Base-by-base conservation (phyloP, 2,888 invertebrate species). In the Tenthredo scrophulariae region DNA sequence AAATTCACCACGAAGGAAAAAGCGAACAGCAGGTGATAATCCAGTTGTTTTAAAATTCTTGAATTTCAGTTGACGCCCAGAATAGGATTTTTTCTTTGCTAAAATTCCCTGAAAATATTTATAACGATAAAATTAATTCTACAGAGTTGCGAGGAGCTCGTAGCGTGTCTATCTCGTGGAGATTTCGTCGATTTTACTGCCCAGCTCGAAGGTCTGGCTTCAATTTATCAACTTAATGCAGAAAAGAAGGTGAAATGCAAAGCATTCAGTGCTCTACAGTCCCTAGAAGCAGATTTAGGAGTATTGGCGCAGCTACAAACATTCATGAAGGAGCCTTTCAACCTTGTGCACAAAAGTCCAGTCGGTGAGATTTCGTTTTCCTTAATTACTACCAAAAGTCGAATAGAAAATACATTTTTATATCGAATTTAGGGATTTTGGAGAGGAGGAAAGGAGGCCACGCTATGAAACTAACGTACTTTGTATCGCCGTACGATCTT, bases 241-340 rank as follows among this genome's bases (percentile, higher is more conserved):
- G 99, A 99, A 91, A 98, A 98, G 92, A 98, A 98, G 94, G 96
- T 98, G 10, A 99, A 98, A 94, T 97, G 97, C 88, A 98, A 98
- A 94, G 98, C 98, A 2, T 98, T 98, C 92, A 97, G 97, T 91
- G 98, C 98, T 18, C 94, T 99, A 83, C 98, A 98, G 92, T 98
- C 98, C 50, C 94, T 99, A 89, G 99, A 99, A 94, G 96, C 97
- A 33, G 99, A 99, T 94, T 94, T 99, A 85, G 96, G 96, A 88
- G 96, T 96, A 80, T 93, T 98, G 87, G 97, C 97, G 62, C 97
- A 97, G 89, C 93, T 97, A 50, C 97, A 97, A 91, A 96, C 95
- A 84, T 96, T 96, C 89, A 96, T 97, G 92, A 96, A 97, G 92
- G 96, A 96, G 87, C 95, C 95, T 0, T 95, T 95, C 89, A 96